Evolutionary conservation across 2,888 invertebrate species (phyloP).

Genomic region (Nomada fucata): DNA sequence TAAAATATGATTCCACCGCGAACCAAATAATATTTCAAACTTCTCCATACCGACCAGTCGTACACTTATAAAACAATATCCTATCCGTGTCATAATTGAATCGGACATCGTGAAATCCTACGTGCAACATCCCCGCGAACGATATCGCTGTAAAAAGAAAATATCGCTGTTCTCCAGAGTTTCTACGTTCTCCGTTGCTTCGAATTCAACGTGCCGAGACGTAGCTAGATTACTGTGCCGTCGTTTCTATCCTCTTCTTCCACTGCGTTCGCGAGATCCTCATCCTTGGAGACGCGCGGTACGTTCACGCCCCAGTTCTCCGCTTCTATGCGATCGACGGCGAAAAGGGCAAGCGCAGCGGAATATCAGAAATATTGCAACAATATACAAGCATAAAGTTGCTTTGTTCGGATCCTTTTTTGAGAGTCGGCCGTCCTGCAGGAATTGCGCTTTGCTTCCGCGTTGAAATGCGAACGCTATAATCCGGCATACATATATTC

Average conservation of each 20-base stretch:
- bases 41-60: constrained; percentile 8
- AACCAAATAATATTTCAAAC: no score
- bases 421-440: neutral
- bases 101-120: constrained; percentile 31
- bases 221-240: constrained; percentile 54
- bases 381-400: constrained; percentile 36
- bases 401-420: constrained; percentile 25
- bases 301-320: constrained; percentile 62
- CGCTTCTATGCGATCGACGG: constrained; percentile 27
- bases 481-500: constrained; percentile 2
- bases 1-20: neutral
- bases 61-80: constrained; percentile 35
- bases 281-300: constrained; percentile 35
- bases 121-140: constrained; percentile 35
- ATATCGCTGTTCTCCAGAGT: constrained; percentile 45
- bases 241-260: constrained; percentile 28
- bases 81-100: constrained; percentile 48
- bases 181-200: constrained; percentile 22
- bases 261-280: constrained; percentile 20
- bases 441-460: constrained; percentile 19
- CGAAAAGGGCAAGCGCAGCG: constrained; percentile 11
- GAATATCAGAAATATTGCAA: constrained; percentile 50
- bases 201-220: constrained; percentile 41
- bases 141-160: constrained; percentile 51
- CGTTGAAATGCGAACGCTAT: constrained; percentile 33